Percentiles rank a stretch among this genome's conserved stretches.
Conservation (phyloP, 2,113 vertebrate species). For the Phalacrocorax carbo region DNA sequence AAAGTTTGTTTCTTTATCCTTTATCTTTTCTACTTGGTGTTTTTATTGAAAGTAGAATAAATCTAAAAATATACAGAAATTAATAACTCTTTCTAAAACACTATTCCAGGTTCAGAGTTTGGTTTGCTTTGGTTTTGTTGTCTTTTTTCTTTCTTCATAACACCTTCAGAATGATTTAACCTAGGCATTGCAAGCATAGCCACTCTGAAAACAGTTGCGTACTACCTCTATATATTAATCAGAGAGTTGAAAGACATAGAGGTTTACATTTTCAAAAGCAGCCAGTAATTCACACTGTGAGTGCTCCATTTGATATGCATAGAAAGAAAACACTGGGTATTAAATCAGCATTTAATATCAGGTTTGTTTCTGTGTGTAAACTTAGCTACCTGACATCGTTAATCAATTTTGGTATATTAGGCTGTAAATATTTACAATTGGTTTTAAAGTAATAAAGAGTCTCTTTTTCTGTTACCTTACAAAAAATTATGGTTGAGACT, state of each 20-base stretch:
- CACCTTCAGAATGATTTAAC: not conserved
- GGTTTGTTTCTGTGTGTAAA: not conserved
- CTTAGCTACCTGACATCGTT: not conserved
- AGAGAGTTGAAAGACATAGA: not conserved
- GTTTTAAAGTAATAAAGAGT: not conserved
- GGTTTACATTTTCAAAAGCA: constrained; percentile 3
- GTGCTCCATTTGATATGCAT: not conserved
- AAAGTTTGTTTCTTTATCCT: not conserved
- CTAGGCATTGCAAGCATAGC: not conserved
- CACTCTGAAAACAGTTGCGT: not conserved
- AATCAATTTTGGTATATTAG: not conserved
- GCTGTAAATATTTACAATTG: not conserved
- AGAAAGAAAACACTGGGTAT: not conserved
- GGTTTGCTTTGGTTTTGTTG: not conserved
- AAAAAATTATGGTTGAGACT: not conserved
- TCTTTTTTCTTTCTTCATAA: not conserved
- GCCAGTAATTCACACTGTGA: not conserved
- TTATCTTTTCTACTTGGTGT: not conserved
- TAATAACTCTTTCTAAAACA: not conserved
- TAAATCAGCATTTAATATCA: constrained; percentile 38
- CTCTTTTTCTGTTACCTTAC: not conserved
- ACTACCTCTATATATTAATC: not conserved
- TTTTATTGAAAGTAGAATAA: not conserved
- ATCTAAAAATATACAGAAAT: not conserved
- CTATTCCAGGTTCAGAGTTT: not conserved